phyloP scores from a whole-genome alignment of 2,113 vertebrate genomes.

The Antidorcas marsupialis region DNA sequence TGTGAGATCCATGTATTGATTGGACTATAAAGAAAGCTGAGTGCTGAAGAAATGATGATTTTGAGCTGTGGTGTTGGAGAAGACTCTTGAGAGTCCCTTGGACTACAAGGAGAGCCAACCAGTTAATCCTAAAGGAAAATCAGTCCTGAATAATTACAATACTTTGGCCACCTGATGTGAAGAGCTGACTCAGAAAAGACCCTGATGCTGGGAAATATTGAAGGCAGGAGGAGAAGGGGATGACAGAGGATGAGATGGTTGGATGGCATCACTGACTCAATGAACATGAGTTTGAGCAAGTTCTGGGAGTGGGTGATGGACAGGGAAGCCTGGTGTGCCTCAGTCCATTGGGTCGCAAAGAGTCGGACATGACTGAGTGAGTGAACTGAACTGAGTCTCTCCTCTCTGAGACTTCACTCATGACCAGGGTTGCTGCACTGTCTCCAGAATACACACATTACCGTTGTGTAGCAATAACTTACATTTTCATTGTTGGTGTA shows the following conservation, averaged over 20 bases:
- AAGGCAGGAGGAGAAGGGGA: background rate
- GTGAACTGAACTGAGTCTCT: background rate
- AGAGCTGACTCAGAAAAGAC: background rate
- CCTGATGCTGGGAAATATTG: background rate
- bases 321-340: background rate
- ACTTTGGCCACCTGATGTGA: background rate
- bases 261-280: too few relatives aligned
- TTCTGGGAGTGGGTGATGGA: background rate
- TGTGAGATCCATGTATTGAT: background rate
- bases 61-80: background rate
- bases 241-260: background rate
- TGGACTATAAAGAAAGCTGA: background rate
- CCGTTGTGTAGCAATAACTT: background rate
- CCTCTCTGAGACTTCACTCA: background rate
- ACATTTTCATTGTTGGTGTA: background rate
- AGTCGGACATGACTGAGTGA: background rate
- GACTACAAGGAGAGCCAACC: background rate
- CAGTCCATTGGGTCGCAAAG: background rate
- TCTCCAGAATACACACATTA: background rate
- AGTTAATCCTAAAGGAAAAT: background rate
- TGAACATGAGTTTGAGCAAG: background rate
- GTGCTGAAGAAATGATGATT: background rate
- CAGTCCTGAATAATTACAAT: background rate
- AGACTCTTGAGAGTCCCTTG: background rate
- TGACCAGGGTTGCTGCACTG: background rate